Base-by-base conservation (phyloP, 1,140 invertebrate species). In the Drepana arcuata region DNA sequence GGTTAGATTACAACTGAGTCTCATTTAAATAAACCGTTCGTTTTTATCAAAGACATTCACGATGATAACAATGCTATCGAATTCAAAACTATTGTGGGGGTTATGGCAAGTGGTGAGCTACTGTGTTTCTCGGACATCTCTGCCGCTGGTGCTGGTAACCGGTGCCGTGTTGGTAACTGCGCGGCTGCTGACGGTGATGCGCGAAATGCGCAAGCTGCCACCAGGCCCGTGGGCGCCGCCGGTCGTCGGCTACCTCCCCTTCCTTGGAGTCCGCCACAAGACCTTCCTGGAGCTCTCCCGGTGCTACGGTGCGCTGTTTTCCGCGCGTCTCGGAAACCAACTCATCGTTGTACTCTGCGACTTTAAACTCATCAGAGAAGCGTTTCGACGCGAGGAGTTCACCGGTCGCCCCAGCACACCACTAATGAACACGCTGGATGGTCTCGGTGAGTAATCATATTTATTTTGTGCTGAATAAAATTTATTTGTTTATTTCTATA, bases 191-290 rank as follows among this genome's bases (percentile, higher is more conserved):
- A 86, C 87, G 18, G 52, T 90, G 78, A 13, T 84, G 75, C 68
- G 75, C 5, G 86, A 89, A 42, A 57, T 86, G 13, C 71, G 80
- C 12, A 83, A 81, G 25, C 68, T 95, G 37, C 94, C 94, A 0
- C 94, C 95, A 0, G 94, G 95, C 1, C 95, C 95, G 0, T 91
- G 90, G 89, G 93, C 93, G 1, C 60, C 93, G 7, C 94, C 94
- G 3, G 78, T 95, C 25, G 75, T 95, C 28, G 95, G 95, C 7
- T 95, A 91, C 60, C 77, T 96, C 21, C 90, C 91, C 0, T 93
- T 92, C 69, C 84, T 96, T 48, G 92, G 89, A 36, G 88, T 91
- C 48, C 86, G 91, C 16, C 93, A 96, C 78, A 86, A 93, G n/a
- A 87, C 89, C 7, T 93, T 92, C 74, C 84, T 88, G 48, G 86